Evolutionary conservation across 2,888 invertebrate species (phyloP), one percentile per base, ranked within the genome.

Genomic region (Blastobasis adustella): DNA sequence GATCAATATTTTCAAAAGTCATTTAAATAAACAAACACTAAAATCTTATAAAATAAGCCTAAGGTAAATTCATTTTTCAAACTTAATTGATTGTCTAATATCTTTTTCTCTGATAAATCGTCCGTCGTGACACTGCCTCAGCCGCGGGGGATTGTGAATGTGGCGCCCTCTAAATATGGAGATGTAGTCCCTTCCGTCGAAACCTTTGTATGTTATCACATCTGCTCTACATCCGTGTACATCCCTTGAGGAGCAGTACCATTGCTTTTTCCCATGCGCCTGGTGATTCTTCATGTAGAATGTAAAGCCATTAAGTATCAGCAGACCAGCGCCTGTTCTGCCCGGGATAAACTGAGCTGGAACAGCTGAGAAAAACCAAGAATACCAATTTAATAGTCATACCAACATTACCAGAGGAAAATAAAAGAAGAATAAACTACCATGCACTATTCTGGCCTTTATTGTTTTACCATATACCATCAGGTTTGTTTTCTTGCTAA

Each of bases 221-320:
- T 88, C 87, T 50, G 87, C 86, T 9, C 87, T 65, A 57, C 87
- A 88, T 3, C 87, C 87, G 5, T 82, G 78, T 47, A 86, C 84
- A 8, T 88, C 87, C 54, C 87, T 78, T 0, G 87, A 85, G 3
- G 87, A 87, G 56, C 87, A 88, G 57, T 88, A 88, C 87, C 87
- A 87, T 56, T 88, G 87, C 59, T 88, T 88, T 59, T 86, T 87
- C 3, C 87, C 87, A 56, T 87, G 84, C 0, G 87, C 87, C 57
- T 87, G 87, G 58, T 87, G 86, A 57, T 88, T 88, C 61, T 88
- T 88, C 86, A 87, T 85, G 54, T 88, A 88, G 60, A 88, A 88
- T 7, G 87, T 88, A 57, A 86, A 87, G 0, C 87, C 87, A 9
- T 88, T 84, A 39, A 88, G 71, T 57, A 87, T 81, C 9, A 88